Evolutionary conservation across 2,888 invertebrate genomes (phyloP).

Genomic region (Caenorhabditis wallacei): DNA sequence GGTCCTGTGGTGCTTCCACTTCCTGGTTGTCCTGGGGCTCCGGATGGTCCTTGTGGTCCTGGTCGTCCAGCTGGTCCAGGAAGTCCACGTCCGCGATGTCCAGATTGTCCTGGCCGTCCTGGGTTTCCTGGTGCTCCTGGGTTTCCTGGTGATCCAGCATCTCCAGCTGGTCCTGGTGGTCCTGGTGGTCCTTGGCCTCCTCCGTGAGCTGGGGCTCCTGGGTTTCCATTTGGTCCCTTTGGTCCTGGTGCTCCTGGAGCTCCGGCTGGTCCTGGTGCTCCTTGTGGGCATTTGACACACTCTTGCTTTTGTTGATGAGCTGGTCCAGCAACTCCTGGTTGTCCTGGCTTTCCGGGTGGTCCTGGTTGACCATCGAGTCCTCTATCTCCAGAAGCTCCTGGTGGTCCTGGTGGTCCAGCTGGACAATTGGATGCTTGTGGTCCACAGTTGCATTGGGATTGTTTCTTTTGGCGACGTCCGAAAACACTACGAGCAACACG

Average conservation of each 20-base stretch:
- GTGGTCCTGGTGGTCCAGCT: constrained; percentile 73
- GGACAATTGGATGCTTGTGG: constrained; percentile 70
- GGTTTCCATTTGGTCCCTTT: constrained; percentile 61
- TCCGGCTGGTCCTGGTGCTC: constrained; percentile 64
- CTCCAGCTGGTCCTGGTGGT: constrained; percentile 65
- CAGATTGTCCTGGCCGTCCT: constrained; percentile 60
- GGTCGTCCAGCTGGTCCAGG: constrained; percentile 65
- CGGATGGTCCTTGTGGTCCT: constrained; percentile 64
- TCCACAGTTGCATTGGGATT: constrained; percentile 70
- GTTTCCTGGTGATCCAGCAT: constrained; percentile 64
- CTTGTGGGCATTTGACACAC: constrained; percentile 63
- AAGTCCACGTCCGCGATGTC: constrained; percentile 62
- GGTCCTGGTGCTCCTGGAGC: constrained; percentile 63
- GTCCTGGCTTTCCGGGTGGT: constrained; percentile 63
- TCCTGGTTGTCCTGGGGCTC: constrained; percentile 65
- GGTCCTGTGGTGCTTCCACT: constrained; percentile 62
- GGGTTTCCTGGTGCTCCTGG: constrained; percentile 64
- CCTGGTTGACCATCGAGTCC: constrained; percentile 68
- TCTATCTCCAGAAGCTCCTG: constrained; percentile 67
- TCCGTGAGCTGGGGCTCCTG: constrained; percentile 61
- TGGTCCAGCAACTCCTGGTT: constrained; percentile 56
- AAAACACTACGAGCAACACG: constrained; percentile 62
- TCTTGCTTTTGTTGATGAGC: constrained; percentile 40
- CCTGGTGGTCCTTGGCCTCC: constrained; percentile 65
- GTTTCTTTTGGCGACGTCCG: constrained; percentile 61